A percentile compares a stretch with the other conserved stretches of the same genome.
Evolutionary conservation across 2,113 vertebrate genomes (phyloP).

Genomic region (Regulus satrapa): DNA sequence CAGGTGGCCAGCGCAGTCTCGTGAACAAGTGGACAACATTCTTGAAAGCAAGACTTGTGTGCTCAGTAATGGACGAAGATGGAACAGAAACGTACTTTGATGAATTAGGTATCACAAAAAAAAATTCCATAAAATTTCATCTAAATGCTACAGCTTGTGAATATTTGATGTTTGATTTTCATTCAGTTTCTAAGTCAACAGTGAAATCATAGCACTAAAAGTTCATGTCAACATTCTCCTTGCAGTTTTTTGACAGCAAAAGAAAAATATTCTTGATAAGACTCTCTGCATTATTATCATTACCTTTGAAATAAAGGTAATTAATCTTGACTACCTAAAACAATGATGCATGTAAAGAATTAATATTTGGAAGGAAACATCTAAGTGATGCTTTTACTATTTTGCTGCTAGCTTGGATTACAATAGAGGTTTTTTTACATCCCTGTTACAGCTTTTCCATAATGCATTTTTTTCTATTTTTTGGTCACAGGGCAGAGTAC

Average conservation of each 20-base stretch:
- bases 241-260: neutral
- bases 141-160: neutral
- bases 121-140: neutral
- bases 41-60: slow-evolving; percentile 93
- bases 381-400: neutral
- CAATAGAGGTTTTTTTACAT: neutral
- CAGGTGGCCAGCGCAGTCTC: slow-evolving; percentile 94
- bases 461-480: neutral
- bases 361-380: neutral
- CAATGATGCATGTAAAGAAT: neutral
- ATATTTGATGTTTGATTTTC: neutral
- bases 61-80: slow-evolving; percentile 93
- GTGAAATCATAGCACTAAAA: neutral
- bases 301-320: neutral
- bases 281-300: neutral
- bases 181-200: neutral
- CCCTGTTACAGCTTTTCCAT: neutral
- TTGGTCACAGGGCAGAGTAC: neutral
- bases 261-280: neutral
- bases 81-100: slow-evolving; percentile 96
- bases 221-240: neutral
- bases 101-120: slow-evolving; percentile 82
- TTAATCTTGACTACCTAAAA: neutral
- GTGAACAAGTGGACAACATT: slow-evolving; percentile 99
- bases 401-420: neutral